phyloP scores from a whole-genome alignment of 2,888 invertebrate genomes.

The Noctua janthina region DNA sequence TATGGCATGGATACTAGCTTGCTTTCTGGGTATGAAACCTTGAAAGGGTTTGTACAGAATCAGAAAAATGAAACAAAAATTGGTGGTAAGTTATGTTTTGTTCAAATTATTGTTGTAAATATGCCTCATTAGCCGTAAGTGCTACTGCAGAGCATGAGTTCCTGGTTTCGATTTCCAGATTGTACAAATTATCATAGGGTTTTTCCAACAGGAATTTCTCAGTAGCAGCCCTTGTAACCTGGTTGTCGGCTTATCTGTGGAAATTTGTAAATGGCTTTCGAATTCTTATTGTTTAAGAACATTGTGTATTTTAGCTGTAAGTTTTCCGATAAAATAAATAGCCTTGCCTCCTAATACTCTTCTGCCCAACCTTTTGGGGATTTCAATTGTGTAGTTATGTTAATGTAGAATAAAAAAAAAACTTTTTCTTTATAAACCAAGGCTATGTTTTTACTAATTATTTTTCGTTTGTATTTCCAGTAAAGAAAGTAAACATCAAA shows the following conservation, averaged over 20 bases:
- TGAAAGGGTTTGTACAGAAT: constrained; percentile 53
- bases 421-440: background rate
- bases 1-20: constrained; percentile 85
- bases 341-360: background rate
- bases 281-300: too few relatives aligned
- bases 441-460: background rate
- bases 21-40: constrained; percentile 75
- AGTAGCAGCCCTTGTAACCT: background rate
- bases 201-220: background rate
- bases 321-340: background rate
- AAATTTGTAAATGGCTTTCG: too few relatives aligned
- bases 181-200: background rate
- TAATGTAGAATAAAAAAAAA: background rate
- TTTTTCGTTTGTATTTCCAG: constrained; percentile 69
- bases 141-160: background rate
- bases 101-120: background rate
- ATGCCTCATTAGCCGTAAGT: background rate
- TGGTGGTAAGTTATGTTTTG: constrained; percentile 72
- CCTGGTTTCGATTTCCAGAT: background rate
- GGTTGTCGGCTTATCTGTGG: background rate
- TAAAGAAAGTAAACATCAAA: constrained; percentile 78
- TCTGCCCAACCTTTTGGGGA: background rate
- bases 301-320: too few relatives aligned
- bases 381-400: background rate
- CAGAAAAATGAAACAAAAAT: constrained; percentile 68